Percentiles rank a stretch among this genome's conserved stretches.
Conservation (phyloP, 2,797 vertebrate species). For the Eutrigla gurnardus region DNA sequence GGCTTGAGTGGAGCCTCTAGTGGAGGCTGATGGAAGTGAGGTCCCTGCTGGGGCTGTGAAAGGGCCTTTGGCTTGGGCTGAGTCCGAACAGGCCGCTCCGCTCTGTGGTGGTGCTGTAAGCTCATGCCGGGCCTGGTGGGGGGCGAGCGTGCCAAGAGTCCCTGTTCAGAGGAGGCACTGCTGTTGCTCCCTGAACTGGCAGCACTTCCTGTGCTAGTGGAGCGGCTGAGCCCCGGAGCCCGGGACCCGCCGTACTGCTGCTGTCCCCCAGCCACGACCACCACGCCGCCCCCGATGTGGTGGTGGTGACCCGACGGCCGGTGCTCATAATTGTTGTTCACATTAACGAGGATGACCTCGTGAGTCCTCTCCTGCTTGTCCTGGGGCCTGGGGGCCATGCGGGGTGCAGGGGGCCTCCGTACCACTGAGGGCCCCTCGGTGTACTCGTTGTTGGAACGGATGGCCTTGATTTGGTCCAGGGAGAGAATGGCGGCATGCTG, state of each 20-base stretch:
- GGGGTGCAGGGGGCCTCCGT: conserved; percentile 83
- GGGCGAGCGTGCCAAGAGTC: conserved; percentile 89
- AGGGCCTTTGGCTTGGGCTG: conserved; percentile 90
- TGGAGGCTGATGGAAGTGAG: conserved; percentile 74
- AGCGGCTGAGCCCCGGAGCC: conserved; percentile 90
- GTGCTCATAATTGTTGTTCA: conserved; percentile 94
- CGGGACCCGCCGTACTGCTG: conserved; percentile 77
- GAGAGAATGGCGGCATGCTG: conserved; percentile 91
- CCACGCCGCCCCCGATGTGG: conserved; percentile 60
- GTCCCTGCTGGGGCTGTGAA: conserved; percentile 65
- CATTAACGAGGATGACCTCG: conserved; percentile 93
- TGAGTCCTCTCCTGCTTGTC: conserved; percentile 95
- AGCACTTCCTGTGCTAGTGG: conserved; percentile 94
- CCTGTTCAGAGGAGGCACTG: conserved; percentile 93
- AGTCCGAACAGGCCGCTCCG: conserved; percentile 88
- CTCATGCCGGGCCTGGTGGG: conserved; percentile 79
- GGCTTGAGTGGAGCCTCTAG: conserved; percentile 87
- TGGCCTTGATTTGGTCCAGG: conserved; percentile 96
- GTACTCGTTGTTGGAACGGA: conserved; percentile 96
- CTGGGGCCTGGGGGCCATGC: conserved; percentile 85
- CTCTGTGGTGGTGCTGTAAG: conserved; percentile 77
- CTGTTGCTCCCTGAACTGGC: conserved; percentile 94
- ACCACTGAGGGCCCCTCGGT: conserved; percentile 93
- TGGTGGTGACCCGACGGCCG: conserved; percentile 75
- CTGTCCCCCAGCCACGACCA: conserved; percentile 61